These are phyloP conservation scores for Chelidonichthys spinosus DNA, from an alignment of 2,797 vertebrate species.

Conservation along the genomic window DNA sequence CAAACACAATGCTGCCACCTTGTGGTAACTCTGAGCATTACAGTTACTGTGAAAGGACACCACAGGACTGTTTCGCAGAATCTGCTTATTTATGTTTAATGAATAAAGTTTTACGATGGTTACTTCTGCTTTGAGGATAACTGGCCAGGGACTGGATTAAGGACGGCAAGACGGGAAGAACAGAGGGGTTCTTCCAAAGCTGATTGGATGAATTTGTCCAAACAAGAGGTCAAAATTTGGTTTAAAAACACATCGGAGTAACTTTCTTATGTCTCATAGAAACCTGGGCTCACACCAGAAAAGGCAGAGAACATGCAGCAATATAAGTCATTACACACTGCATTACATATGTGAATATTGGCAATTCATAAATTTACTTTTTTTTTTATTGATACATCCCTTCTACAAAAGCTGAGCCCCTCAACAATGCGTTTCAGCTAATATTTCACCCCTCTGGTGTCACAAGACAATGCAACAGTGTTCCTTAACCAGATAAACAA, in stretches of 20 bases:
- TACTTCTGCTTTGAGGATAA: background rate
- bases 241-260: background rate
- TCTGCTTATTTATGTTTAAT: background rate
- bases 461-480: background rate
- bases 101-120: background rate
- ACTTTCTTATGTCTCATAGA: background rate
- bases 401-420: background rate
- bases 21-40: constrained; percentile 47
- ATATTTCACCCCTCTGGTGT: background rate
- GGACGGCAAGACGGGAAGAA: background rate
- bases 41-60: background rate
- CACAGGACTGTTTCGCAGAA: background rate
- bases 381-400: background rate
- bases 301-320: background rate
- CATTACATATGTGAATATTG: background rate
- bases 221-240: background rate
- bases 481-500: background rate
- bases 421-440: background rate
- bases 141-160: background rate
- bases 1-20: constrained; percentile 42
- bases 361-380: background rate
- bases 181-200: background rate
- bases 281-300: background rate
- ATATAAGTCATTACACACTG: too few species aligned
- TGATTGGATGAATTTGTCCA: background rate